Percentiles rank a stretch among this genome's conserved stretches.
These are phyloP conservation scores for Labeo rohita DNA, from an alignment of 2,113 vertebrate genomes.

Conservation along the genomic window DNA sequence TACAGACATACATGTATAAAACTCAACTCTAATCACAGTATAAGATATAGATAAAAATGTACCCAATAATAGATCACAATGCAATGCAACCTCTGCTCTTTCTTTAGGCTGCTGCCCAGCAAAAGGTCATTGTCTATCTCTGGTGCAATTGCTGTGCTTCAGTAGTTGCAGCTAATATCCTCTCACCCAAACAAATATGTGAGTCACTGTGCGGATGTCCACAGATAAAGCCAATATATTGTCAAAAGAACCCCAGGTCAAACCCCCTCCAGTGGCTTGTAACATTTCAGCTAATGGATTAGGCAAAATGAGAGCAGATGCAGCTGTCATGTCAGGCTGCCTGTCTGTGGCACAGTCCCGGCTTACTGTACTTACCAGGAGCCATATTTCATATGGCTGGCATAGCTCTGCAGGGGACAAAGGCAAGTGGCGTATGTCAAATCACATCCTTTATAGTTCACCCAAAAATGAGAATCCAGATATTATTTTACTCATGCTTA, in stretches of 20 bases:
- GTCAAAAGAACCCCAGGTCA: constrained; percentile 45
- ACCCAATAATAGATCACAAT: background rate
- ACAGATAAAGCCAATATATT: constrained; percentile 37
- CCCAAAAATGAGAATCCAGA: background rate
- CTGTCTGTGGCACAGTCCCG: constrained; percentile 16
- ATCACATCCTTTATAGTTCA: constrained; percentile 7
- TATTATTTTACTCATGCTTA: background rate
- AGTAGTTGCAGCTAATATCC: constrained; percentile 5
- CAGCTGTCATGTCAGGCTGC: constrained; percentile 47
- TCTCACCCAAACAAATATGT: constrained; percentile 16
- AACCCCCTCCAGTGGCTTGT: constrained; percentile 44
- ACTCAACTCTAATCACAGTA: background rate
- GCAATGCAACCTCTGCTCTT: background rate
- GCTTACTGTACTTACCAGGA: constrained; percentile 35
- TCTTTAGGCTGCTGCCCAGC: background rate
- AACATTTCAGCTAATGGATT: constrained; percentile 48
- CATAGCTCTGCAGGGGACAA: constrained; percentile 61
- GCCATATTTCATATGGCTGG: constrained; percentile 58
- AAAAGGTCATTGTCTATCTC: background rate
- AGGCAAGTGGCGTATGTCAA: constrained; percentile 63
- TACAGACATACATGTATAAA: background rate
- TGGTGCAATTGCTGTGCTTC: constrained; percentile 26
- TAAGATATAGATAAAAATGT: background rate
- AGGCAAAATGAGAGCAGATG: constrained; percentile 46
- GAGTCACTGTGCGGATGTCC: constrained; percentile 19